Percentiles rank a stretch among this genome's conserved stretches.
Conservation (phyloP, 2,888 invertebrate species). For the Calameuta idolon region DNA sequence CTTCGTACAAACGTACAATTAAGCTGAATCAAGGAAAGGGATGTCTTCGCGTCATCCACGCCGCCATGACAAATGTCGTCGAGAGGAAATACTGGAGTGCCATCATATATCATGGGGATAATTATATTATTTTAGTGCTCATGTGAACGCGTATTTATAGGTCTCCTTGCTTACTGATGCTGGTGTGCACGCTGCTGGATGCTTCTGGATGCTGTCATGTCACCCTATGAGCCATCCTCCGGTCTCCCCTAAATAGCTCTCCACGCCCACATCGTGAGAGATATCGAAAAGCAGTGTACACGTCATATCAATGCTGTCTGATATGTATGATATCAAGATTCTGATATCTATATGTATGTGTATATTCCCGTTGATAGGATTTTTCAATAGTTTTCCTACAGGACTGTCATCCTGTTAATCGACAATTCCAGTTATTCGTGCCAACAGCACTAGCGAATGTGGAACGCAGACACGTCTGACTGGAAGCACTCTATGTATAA, state of each 20-base stretch:
- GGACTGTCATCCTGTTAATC: background rate
- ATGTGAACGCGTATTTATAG: constrained; percentile 47
- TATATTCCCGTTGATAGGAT: background rate
- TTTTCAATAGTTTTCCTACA: background rate
- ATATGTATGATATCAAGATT: background rate
- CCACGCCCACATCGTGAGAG: constrained; percentile 19
- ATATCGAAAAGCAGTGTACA: background rate
- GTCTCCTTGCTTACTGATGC: constrained; percentile 6
- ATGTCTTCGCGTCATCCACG: constrained; percentile 41
- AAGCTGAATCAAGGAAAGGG: constrained; percentile 41
- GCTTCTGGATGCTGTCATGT: background rate
- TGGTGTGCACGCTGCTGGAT: background rate
- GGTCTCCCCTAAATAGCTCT: constrained; percentile 30
- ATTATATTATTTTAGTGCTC: constrained; percentile 60
- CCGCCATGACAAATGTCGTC: constrained; percentile 50
- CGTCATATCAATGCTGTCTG: background rate
- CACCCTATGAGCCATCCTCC: constrained; percentile 22
- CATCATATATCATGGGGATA: constrained; percentile 61
- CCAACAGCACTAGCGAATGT: background rate
- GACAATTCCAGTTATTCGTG: background rate
- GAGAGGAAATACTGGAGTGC: constrained; percentile 49
- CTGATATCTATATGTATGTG: background rate
- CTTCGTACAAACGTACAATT: constrained; percentile 4
- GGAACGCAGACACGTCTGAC: background rate
- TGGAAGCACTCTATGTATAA: background rate